Evolutionary conservation across 2,797 vertebrate genomes (phyloP), one percentile per base, ranked within the genome.

Genomic region (Oreochromis grahami): DNA sequence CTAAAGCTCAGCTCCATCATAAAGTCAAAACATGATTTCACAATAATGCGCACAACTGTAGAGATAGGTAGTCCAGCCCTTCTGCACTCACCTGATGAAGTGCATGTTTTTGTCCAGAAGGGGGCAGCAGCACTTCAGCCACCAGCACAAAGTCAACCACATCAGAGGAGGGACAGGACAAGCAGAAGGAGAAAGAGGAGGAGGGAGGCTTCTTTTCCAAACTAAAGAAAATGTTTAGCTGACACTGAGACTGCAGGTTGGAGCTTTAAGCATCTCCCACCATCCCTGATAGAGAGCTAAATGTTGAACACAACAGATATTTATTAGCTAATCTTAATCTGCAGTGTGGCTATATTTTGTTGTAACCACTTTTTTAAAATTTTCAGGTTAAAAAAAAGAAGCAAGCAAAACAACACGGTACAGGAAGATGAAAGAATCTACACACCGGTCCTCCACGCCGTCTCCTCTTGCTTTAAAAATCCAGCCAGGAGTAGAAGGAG

Each of bases 211-310:
- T 99, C 96, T 96, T 99, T 95, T 97, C 97, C 92, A 98, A 97
- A 97, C 96, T 99, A 94, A 98, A 98, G 97, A 98, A 96, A 96
- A 97, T 98, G 94, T 98, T 99, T 96, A 97, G 96, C 93, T 98
- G 97, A 98, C 92, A 95, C 76, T 84, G 88, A 94, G 79, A 77
- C 81, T 81, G 0, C 96, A 98, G 91, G 90, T 93, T 51, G 34
- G 89, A 82, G 14, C 32, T 55, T 84, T 48, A 76, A 48, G 53
- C 79, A 41, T 29, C 41, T 77, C 41, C 32, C 17, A 36, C 3
- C 48, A 36, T 52, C 51, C 5, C 53, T 36, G 24, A 51, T 14
- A 43, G 51, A 79, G 41, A 48, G 24, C 14, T 72, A 45, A 45
- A 19, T 48, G 41, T 70, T 45, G 8, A 45, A 29, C 24, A 48